phyloP scores from a whole-genome alignment of 2,113 vertebrate species.

The Gobiocypris rarus region DNA sequence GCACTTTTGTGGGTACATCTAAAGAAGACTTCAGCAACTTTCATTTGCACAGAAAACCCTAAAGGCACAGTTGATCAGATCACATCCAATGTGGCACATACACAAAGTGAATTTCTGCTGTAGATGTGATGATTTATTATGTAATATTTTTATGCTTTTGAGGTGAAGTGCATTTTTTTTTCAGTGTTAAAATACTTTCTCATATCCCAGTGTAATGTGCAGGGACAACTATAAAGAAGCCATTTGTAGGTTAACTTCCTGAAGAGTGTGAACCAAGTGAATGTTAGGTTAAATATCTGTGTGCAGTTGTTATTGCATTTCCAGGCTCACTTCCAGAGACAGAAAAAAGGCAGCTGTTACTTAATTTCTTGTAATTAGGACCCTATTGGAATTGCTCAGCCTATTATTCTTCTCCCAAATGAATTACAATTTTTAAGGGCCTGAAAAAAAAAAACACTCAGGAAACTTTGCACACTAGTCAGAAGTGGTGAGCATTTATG shows the following conservation, averaged over 20 bases:
- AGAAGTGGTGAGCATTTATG: too few species aligned
- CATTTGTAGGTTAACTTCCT: background rate
- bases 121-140: conserved; percentile 9
- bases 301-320: background rate
- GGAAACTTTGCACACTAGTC: too few species aligned
- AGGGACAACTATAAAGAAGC: conserved; percentile 10
- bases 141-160: conserved; percentile 12
- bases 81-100: conserved; percentile 9
- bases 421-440: too few species aligned
- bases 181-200: background rate
- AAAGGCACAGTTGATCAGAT: conserved; percentile 31
- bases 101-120: conserved; percentile 6
- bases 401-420: too few species aligned
- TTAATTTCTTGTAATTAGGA: background rate
- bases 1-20: conserved; percentile 13
- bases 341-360: background rate
- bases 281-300: background rate
- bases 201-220: background rate
- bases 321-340: too few species aligned
- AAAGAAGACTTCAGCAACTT: conserved; percentile 18
- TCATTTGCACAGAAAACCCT: conserved; percentile 13
- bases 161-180: background rate
- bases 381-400: too few species aligned
- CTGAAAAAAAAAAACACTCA: too few species aligned
- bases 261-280: background rate